Percentiles rank a stretch among this genome's conserved stretches.
phyloP scores from a whole-genome alignment of 2,888 invertebrate genomes.

The Tenthredo amoena region DNA sequence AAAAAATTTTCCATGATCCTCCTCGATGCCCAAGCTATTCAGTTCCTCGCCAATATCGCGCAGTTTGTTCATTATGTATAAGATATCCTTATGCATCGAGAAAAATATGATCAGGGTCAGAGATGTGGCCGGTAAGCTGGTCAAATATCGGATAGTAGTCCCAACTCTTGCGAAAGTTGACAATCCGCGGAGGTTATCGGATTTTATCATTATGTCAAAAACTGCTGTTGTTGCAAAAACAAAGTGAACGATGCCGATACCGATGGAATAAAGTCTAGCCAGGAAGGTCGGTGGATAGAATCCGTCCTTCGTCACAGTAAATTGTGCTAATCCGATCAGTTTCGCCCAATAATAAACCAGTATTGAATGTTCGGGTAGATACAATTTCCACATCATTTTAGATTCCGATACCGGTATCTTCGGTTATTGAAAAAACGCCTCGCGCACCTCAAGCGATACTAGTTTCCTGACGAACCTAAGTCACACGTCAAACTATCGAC shows the following conservation, averaged over 20 bases:
- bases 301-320: neutral
- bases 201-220: too few relatives aligned
- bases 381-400: neutral
- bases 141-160: too few relatives aligned
- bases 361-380: neutral
- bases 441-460: neutral
- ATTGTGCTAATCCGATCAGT: constrained; percentile 6
- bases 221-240: neutral
- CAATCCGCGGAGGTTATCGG: too few relatives aligned
- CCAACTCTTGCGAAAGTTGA: neutral
- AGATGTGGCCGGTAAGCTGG: neutral
- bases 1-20: neutral
- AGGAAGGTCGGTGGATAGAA: neutral
- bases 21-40: neutral
- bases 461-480: neutral
- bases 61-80: neutral
- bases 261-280: neutral
- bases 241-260: neutral
- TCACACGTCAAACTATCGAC: neutral
- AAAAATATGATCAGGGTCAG: neutral
- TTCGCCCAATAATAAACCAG: neutral
- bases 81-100: neutral
- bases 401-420: too few relatives aligned
- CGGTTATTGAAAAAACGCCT: neutral
- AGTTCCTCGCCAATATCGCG: neutral